Percentiles rank a stretch among this genome's conserved stretches.
Conservation (phyloP, 92 coral and sea anemone species). For the Ricordea florida region DNA sequence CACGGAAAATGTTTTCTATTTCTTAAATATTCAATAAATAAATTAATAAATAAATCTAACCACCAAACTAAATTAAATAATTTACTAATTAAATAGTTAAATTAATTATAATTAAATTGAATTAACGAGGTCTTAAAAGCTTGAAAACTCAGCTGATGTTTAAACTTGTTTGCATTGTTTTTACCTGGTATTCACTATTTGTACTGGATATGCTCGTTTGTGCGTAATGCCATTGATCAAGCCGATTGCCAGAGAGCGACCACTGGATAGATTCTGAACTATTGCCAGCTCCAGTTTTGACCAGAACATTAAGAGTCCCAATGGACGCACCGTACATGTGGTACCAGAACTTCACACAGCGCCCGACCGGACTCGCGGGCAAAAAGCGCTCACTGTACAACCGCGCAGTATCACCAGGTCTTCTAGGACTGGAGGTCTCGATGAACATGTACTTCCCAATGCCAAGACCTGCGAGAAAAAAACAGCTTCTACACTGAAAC, state of each 20-base stretch:
- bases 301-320: conserved; percentile 82
- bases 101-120: no score
- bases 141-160: no score
- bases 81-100: no score
- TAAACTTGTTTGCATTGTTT: not conserved
- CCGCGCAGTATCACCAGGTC: conserved; percentile 85
- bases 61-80: no score
- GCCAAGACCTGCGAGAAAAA: conserved; percentile 20
- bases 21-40: no score
- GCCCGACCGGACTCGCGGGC: conserved; percentile 74
- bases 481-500: no score
- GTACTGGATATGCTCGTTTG: conserved; percentile 81
- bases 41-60: no score
- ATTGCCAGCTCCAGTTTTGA: conserved; percentile 90
- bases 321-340: conserved; percentile 93
- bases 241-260: conserved; percentile 91
- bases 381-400: conserved; percentile 86
- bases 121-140: no score
- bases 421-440: conserved; percentile 62
- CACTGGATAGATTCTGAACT: conserved; percentile 77
- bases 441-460: conserved; percentile 89
- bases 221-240: conserved; percentile 78
- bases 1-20: no score
- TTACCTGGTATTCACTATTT: conserved; percentile 84
- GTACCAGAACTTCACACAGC: conserved; percentile 95